A percentile compares a stretch with the other conserved stretches of the same genome.
phyloP scores from a whole-genome alignment of 2,113 vertebrate genomes.

The Eulemur macaco region DNA sequence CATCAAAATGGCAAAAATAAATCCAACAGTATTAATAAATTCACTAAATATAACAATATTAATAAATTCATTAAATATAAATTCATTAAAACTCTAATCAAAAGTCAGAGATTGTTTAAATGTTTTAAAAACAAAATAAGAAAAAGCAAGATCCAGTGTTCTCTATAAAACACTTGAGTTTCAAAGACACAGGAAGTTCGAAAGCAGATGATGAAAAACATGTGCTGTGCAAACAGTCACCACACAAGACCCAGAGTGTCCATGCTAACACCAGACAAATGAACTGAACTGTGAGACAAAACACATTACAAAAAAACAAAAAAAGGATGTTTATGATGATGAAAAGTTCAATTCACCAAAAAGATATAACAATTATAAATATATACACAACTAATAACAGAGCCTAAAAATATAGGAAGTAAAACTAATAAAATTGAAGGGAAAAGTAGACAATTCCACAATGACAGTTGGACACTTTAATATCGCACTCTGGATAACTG shows the following conservation, averaged over 20 bases:
- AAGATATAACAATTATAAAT: neutral
- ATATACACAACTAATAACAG: neutral
- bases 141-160: neutral
- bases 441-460: neutral
- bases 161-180: neutral
- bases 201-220: neutral
- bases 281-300: neutral
- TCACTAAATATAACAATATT: neutral
- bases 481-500: neutral
- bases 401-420: rapidly evolving
- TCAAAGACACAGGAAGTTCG: neutral
- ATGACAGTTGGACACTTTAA: too few relatives aligned
- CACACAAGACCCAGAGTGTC: rapidly evolving
- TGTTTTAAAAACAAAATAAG: neutral
- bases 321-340: neutral
- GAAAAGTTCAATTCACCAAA: neutral
- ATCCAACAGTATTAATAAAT: neutral
- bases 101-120: neutral
- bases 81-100: neutral
- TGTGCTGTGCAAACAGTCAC: neutral
- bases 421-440: neutral
- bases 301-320: neutral
- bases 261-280: rapidly evolving
- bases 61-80: neutral
- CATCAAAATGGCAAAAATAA: neutral